A percentile compares a stretch with the other conserved stretches of the same genome.
These are phyloP conservation scores for Drosophila lowei DNA, from an alignment of 1,140 invertebrate genomes.

Conservation along the genomic window DNA sequence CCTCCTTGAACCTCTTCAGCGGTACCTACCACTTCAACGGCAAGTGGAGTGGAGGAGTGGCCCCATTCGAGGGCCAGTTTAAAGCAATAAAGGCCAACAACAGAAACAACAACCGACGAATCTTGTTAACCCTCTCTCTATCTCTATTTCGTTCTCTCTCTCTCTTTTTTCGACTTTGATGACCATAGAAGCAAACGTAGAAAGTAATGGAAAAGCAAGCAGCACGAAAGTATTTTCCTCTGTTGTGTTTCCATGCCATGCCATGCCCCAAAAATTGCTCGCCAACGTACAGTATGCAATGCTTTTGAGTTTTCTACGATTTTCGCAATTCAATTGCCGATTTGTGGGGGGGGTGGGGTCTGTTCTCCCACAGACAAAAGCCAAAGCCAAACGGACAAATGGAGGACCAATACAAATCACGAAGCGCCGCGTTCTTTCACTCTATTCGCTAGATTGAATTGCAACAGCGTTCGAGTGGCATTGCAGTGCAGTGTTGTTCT, in stretches of 20 bases:
- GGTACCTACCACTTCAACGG: slow-evolving; percentile 41
- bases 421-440: slow-evolving; percentile 23
- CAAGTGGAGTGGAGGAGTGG: slow-evolving; percentile 22
- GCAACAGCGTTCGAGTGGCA: slow-evolving; percentile 19
- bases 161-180: slow-evolving; percentile 31
- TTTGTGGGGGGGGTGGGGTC: slow-evolving; percentile 35
- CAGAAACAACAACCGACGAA: background rate
- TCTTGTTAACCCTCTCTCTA: slow-evolving; percentile 42
- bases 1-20: slow-evolving; percentile 5
- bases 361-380: background rate
- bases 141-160: slow-evolving; percentile 12
- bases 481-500: slow-evolving; percentile 20
- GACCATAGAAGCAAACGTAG: background rate
- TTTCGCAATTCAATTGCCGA: slow-evolving; percentile 68
- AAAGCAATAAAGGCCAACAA: slow-evolving; percentile 46
- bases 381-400: slow-evolving; percentile 8
- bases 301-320: slow-evolving; percentile 64
- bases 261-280: slow-evolving; percentile 44
- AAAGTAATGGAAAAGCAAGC: slow-evolving; percentile 13
- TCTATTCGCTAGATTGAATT: slow-evolving; percentile 23
- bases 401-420: slow-evolving; percentile 23
- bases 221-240: slow-evolving; percentile 58
- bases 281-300: slow-evolving; percentile 62
- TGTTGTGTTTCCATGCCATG: slow-evolving; percentile 46
- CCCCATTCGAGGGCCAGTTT: slow-evolving; percentile 52